These are phyloP conservation scores for Xiphophorus hellerii DNA, from an alignment of 2,113 vertebrate species.

Conservation along the genomic window DNA sequence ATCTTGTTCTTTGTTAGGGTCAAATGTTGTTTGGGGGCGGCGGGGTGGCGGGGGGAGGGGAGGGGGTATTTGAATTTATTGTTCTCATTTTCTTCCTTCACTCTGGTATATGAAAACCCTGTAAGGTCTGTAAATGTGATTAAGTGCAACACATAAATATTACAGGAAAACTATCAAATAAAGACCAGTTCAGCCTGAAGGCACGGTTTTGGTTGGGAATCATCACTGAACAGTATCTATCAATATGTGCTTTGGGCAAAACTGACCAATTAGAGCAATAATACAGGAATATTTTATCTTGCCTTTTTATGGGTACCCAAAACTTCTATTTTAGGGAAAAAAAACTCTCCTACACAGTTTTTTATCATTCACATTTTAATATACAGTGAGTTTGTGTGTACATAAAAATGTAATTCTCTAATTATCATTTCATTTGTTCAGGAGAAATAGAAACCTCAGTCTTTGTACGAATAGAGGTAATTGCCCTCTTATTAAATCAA, in stretches of 20 bases:
- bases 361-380: too few relatives aligned
- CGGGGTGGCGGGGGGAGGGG: too few relatives aligned
- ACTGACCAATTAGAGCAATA: slow-evolving; percentile 10
- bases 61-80: slow-evolving; percentile 31
- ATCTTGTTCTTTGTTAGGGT: slow-evolving; percentile 8
- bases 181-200: neutral
- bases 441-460: too few relatives aligned
- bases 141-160: slow-evolving; percentile 32
- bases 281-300: neutral
- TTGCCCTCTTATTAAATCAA: too few relatives aligned
- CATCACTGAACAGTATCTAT: slow-evolving; percentile 19
- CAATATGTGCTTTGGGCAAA: slow-evolving; percentile 3
- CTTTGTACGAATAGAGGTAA: too few relatives aligned
- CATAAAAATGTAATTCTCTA: too few relatives aligned
- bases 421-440: too few relatives aligned
- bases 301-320: neutral
- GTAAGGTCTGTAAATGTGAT: slow-evolving; percentile 28
- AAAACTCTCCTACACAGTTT: too few relatives aligned
- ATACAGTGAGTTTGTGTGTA: too few relatives aligned
- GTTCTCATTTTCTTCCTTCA: slow-evolving; percentile 5
- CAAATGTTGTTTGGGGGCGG: neutral
- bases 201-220: slow-evolving; percentile 2
- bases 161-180: slow-evolving; percentile 9
- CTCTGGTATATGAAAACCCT: neutral
- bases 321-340: neutral